These are phyloP conservation scores for Coenonympha glycerion DNA, from an alignment of 2,888 invertebrate species.

Conservation along the genomic window DNA sequence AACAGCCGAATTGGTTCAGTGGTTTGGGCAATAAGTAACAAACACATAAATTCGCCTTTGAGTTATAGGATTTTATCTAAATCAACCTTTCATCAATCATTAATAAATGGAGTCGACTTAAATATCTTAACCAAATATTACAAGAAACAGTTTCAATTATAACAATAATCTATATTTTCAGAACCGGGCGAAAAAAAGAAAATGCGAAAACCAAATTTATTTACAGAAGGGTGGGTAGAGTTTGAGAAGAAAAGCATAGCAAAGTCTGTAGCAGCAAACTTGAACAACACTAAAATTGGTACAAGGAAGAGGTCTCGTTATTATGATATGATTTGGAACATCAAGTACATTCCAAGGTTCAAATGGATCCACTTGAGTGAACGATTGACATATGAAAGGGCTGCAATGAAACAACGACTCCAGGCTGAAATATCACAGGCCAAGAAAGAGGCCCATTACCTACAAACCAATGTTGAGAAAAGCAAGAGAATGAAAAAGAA, in stretches of 20 bases:
- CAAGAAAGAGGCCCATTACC: constrained; percentile 91
- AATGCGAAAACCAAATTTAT: constrained; percentile 77
- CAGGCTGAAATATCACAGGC: constrained; percentile 92
- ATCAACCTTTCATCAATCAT: too few species aligned
- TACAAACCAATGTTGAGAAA: constrained; percentile 87
- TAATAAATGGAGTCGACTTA: too few species aligned
- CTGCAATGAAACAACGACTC: constrained; percentile 89
- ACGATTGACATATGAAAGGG: constrained; percentile 92
- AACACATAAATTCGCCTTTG: too few species aligned
- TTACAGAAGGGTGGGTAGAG: constrained; percentile 97
- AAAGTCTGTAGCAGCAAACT: constrained; percentile 84
- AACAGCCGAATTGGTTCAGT: too few species aligned
- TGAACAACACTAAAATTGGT: constrained; percentile 93
- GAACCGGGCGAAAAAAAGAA: constrained; percentile 72
- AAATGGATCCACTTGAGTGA: constrained; percentile 98
- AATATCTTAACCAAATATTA: too few species aligned
- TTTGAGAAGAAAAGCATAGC: constrained; percentile 92
- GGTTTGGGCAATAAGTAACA: too few species aligned
- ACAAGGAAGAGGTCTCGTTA: constrained; percentile 90
- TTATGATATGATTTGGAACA: constrained; percentile 95
- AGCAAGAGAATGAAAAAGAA: constrained; percentile 80
- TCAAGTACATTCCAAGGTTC: constrained; percentile 95
- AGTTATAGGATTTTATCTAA: too few species aligned
- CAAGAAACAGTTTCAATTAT: too few species aligned
- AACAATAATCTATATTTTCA: too few species aligned